Base-by-base conservation (phyloP, 2,797 vertebrate species). In the Dendrocincla tyrannina region DNA sequence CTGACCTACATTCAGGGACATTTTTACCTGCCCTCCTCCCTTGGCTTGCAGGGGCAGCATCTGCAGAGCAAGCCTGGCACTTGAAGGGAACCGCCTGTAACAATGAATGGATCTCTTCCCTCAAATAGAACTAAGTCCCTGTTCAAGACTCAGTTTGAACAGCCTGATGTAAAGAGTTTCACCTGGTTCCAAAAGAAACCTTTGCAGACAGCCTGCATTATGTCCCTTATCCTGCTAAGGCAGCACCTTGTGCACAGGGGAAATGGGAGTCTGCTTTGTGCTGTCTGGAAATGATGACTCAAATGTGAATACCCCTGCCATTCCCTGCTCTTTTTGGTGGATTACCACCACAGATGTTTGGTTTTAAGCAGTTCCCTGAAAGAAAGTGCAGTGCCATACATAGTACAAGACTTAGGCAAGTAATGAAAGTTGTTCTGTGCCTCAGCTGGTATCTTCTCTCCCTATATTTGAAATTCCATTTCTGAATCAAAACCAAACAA, bases 1-100 rank as follows among this genome's bases (percentile, higher is more conserved):
- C 89, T 94, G 92, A 85, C 95, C 95, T 92, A 92, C 39, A 88
- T 96, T 74, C 81, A 66, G 75, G 67, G 70, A 58, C 27, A 24
- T 74, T 91, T 58, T 25, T n/a, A 52, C 53, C 33, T 64, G 47
- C 14, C 32, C 73, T 55, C 13, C 22, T 73, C 30, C 19, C 1
- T 49, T 25, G 75, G 60, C 41, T 91, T 70, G 44, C 64, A 62
- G 60, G 37, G 50, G 42, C 46, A 82, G 88, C 44, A 35, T 42
- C 39, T 76, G 52, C 52, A 82, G 58, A 37, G 22, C 68, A 47
- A 66, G 49, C 50, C 39, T 5, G 28, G 53, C n/a, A 9, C 64
- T 37, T 33, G 47, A 78, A 68, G 55, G 37, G 44, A 76, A 14
- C 32, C 0, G 3, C 52, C 52, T 17, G 22, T 22, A 50, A 15